Conservation (phyloP, 2,113 vertebrate genomes). For the Sylvilagus bachmani region DNA sequence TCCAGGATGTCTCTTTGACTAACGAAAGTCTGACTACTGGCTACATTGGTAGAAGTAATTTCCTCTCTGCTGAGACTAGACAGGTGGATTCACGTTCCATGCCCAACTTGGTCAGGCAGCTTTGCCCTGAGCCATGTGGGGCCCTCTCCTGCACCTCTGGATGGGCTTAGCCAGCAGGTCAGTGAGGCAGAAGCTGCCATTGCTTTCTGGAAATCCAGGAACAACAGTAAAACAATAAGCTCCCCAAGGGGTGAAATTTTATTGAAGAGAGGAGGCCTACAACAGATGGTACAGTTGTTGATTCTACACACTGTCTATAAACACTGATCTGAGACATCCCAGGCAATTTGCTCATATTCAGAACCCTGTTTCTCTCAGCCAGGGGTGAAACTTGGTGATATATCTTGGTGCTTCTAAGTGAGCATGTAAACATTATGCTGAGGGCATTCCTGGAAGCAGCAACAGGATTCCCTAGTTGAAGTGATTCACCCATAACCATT, state of each 20-base stretch:
- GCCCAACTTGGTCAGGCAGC: not conserved
- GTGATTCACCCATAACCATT: constrained; percentile 74
- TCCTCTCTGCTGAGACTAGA: not conserved
- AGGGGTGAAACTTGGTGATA: not conserved
- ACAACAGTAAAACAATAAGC: not conserved
- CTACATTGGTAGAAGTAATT: not conserved
- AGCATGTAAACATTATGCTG: not conserved
- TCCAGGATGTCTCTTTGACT: not conserved
- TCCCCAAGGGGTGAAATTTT: not conserved
- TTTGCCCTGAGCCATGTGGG: not conserved
- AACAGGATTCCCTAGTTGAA: constrained; percentile 74
- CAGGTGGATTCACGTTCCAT: not conserved
- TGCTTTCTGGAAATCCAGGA: constrained; percentile 32
- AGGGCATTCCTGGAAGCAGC: constrained; percentile 75
- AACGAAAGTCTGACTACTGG: not conserved
- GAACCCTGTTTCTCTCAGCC: not conserved
- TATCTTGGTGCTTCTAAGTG: not conserved
- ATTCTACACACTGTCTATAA: not conserved
- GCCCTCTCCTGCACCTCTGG: no score
- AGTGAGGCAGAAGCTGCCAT: not conserved
- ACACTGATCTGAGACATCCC: not conserved
- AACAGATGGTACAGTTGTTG: not conserved
- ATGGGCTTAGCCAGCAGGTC: not conserved
- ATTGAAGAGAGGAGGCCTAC: not conserved
- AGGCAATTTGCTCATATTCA: not conserved